Percentiles rank a stretch among this genome's conserved stretches.
Conservation (phyloP, 2,797 vertebrate genomes). For the Sciaenops ocellatus region DNA sequence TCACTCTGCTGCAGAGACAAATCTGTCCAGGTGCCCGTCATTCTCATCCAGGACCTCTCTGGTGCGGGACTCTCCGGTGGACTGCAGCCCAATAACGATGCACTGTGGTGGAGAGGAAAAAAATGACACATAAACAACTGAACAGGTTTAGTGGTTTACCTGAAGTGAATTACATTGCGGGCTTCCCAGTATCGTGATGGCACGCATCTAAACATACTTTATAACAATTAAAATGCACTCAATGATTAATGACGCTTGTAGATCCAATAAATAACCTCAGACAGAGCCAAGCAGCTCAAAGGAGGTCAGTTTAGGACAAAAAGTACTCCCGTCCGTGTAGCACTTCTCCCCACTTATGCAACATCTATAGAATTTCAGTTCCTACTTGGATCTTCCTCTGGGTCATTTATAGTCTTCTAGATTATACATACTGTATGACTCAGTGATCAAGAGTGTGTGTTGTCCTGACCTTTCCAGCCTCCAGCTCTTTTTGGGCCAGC, state of each 20-base stretch:
- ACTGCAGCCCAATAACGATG: slow-evolving; percentile 97
- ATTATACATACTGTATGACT: slow-evolving; percentile 15
- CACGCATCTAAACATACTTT: slow-evolving; percentile 2
- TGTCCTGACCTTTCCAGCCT: slow-evolving; percentile 90
- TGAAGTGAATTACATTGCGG: background rate
- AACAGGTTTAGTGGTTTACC: background rate
- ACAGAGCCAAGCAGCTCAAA: background rate
- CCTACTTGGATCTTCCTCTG: slow-evolving; percentile 23
- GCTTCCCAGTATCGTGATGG: background rate
- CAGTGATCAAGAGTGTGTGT: slow-evolving; percentile 24
- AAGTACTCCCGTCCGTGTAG: background rate
- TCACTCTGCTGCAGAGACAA: slow-evolving; percentile 98
- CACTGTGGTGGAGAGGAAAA: slow-evolving; percentile 81
- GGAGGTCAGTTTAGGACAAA: background rate
- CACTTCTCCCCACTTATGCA: background rate
- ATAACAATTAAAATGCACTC: background rate
- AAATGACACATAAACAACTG: slow-evolving; percentile 1
- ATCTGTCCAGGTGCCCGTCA: slow-evolving; percentile 94
- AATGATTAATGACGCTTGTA: background rate
- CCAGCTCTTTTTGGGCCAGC: slow-evolving; percentile 92
- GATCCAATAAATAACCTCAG: background rate
- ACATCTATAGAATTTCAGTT: slow-evolving; percentile 24
- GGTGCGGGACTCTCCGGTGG: slow-evolving; percentile 97
- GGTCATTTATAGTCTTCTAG: slow-evolving; percentile 15
- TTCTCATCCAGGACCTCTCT: slow-evolving; percentile 97